phyloP scores from a whole-genome alignment of 2,113 vertebrate species.

The Myrmecophaga tridactyla region DNA sequence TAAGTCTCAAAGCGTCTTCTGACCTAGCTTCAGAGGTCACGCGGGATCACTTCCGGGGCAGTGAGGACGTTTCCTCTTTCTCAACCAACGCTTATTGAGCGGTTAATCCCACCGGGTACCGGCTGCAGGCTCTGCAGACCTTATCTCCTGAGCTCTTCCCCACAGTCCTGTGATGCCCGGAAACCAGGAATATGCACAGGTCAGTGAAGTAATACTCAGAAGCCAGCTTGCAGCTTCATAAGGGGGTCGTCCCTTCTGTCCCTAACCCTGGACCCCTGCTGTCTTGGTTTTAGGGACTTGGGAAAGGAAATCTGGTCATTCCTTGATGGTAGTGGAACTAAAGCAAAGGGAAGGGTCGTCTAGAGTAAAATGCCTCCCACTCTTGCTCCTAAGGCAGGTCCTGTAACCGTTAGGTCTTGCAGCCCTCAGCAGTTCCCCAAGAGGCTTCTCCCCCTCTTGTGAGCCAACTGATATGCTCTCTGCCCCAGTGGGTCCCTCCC shows the following conservation, averaged over 20 bases:
- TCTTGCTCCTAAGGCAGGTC: neutral
- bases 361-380: neutral
- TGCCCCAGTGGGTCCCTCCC: neutral
- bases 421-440: neutral
- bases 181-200: neutral
- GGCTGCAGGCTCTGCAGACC: rapidly evolving
- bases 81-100: neutral
- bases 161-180: neutral
- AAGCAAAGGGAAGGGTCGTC: neutral
- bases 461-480: neutral
- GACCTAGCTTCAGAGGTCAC: rapidly evolving
- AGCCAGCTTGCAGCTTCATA: neutral
- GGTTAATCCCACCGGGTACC: neutral
- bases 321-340: neutral
- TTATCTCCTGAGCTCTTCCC: neutral
- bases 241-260: neutral
- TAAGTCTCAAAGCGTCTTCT: neutral
- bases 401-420: neutral
- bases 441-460: neutral
- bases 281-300: neutral
- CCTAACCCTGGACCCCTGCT: neutral
- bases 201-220: neutral
- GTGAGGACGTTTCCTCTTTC: neutral
- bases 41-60: neutral
- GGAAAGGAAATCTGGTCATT: neutral